Base-by-base conservation (phyloP, 2,113 vertebrate genomes). In the Misgurnus anguillicaudatus region DNA sequence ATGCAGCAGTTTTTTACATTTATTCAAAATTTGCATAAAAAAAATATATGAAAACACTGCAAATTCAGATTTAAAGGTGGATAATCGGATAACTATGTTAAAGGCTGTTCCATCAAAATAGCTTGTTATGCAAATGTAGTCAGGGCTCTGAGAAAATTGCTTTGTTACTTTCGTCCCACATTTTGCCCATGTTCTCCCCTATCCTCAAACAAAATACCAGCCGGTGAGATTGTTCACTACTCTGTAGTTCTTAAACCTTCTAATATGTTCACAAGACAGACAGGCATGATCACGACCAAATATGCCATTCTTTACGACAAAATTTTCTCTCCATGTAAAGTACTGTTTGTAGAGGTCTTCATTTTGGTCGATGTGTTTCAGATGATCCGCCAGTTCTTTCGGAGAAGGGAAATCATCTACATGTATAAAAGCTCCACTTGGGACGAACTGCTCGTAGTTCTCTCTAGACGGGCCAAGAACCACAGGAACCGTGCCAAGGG, bases 401-500 rank as follows among this genome's bases (percentile, higher is more conserved):
- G 95, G 90, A 24, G 94, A 92, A 38, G 90, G 89, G 83, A 94
- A 96, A 88, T 96, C 95, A 85, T 95, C 91, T 79, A 95, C 91
- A 0, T 96, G 95, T 87, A 96, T 95, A 89, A 96, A 96, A 45
- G 94, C 93, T 83, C 94, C 90, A 73, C 85, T 89, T 71, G 95
- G 95, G 83, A 95, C 89, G 39, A 93, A 93, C 77, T 92, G 92
- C 79, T 95, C 94, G 72, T 96, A 96, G 83, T 94, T 95, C 88
- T 93, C 89, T 86, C 94, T 94, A 39, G 93, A 79, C 24, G 95
- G 93, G 3, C 95, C 95, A n/a, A 96, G 51, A 79, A 94, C 93
- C 16, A 96, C 83, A 17, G 95, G 95, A 31, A 96, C 93, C 6
- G 91, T 92, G 60, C 94, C 94, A 0, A 91, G 86, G 11, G 84